These are phyloP conservation scores for Mormyrops attenuatus DNA, from an alignment of 2,797 vertebrate genomes.

Conservation along the genomic window DNA sequence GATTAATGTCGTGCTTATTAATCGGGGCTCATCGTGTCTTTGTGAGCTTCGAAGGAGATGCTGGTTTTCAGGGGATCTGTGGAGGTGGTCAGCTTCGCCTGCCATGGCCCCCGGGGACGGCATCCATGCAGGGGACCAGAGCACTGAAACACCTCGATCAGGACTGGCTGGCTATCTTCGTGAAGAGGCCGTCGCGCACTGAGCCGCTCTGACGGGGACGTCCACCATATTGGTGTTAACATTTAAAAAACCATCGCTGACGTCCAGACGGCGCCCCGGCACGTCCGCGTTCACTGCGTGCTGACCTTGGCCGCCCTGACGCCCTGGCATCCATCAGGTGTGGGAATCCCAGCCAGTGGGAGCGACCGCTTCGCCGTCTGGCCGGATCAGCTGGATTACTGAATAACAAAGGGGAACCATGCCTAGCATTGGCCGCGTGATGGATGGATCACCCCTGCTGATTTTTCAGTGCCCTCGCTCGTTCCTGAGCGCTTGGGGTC, in stretches of 20 bases:
- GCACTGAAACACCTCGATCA: background rate
- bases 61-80: constrained; percentile 58
- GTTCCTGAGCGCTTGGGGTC: constrained; percentile 40
- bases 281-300: constrained; percentile 79
- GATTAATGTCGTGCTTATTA: constrained; percentile 96
- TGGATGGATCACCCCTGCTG: constrained; percentile 71
- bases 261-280: constrained; percentile 71
- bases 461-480: constrained; percentile 59
- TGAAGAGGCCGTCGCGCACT: background rate
- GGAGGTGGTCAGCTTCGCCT: constrained; percentile 54
- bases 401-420: constrained; percentile 85
- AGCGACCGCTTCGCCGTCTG: constrained; percentile 68
- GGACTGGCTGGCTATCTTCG: background rate
- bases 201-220: background rate
- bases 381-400: constrained; percentile 87
- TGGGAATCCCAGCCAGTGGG: constrained; percentile 83
- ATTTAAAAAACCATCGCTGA: background rate
- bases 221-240: background rate
- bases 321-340: constrained; percentile 88
- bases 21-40: constrained; percentile 73
- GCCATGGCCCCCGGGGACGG: background rate
- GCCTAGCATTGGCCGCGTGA: constrained; percentile 62
- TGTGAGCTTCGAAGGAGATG: constrained; percentile 56
- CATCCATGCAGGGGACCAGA: background rate
- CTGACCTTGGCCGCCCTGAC: constrained; percentile 96